Evolutionary conservation across 2,113 vertebrate genomes (phyloP).

Genomic region (Ochotona curzoniae): DNA sequence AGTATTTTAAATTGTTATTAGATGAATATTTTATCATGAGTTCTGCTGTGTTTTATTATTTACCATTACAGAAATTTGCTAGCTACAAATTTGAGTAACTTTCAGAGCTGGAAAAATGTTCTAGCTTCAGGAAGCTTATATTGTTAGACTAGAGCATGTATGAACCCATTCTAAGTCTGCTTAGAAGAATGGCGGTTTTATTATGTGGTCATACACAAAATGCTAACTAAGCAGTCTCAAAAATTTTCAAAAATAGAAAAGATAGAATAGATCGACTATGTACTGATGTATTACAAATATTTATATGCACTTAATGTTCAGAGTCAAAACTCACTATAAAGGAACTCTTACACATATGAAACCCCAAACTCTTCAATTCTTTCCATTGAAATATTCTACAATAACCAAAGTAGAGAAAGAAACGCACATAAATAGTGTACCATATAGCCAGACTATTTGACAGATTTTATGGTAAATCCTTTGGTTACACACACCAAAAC

Average conservation of each 20-base stretch:
- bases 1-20: not conserved
- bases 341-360: not conserved
- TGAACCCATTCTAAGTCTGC: not conserved
- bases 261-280: not conserved
- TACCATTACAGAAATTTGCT: not conserved
- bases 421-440: not conserved
- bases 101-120: constrained; percentile 34
- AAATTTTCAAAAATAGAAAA: constrained; percentile 24
- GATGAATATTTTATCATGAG: not conserved
- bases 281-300: constrained; percentile 32
- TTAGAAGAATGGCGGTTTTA: not conserved
- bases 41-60: not conserved
- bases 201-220: constrained; percentile 23
- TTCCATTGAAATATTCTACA: not conserved
- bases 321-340: constrained; percentile 37
- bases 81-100: constrained; percentile 41
- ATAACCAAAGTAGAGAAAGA: not conserved
- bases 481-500: constrained; percentile 46
- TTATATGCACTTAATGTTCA: constrained; percentile 35
- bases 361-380: not conserved
- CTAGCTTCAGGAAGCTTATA: not conserved
- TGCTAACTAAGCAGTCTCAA: not conserved
- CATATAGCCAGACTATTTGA: constrained; percentile 50
- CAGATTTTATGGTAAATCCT: constrained; percentile 43
- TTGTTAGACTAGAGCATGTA: not conserved